Percentiles rank a stretch among this genome's conserved stretches.
phyloP scores from a whole-genome alignment of 1,140 invertebrate species.

The Apis florea region DNA sequence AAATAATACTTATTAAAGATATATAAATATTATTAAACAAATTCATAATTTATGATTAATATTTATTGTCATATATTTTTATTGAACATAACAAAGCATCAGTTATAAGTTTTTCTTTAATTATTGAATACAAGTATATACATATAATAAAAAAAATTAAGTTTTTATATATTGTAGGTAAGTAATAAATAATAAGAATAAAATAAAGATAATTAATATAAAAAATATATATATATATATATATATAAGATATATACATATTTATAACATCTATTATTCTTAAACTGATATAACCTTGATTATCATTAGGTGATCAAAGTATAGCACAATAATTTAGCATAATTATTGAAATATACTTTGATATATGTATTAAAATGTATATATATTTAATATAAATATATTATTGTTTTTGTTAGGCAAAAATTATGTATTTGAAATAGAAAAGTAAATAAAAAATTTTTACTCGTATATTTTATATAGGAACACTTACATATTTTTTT shows the following conservation, averaged over 20 bases:
- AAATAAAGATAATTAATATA: background rate
- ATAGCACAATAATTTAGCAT: constrained; percentile 3
- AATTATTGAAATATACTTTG: background rate
- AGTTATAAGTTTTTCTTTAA: background rate
- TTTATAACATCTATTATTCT: background rate
- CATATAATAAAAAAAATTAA: background rate
- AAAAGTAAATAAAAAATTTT: background rate
- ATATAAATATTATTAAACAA: too few species aligned
- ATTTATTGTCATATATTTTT: background rate
- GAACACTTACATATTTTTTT: background rate
- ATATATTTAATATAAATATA: background rate
- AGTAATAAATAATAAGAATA: background rate
- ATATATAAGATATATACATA: background rate
- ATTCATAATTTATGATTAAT: background rate
- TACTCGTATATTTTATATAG: background rate
- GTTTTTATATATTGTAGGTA: background rate
- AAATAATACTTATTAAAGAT: too few species aligned
- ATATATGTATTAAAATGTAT: background rate
- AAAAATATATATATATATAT: constrained; percentile 8
- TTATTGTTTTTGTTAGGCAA: background rate
- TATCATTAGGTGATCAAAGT: background rate
- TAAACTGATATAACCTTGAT: background rate
- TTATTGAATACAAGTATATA: background rate
- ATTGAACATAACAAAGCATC: background rate
- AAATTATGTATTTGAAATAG: background rate